Evolutionary conservation across 2,113 vertebrate species (phyloP).

Genomic region (Forbesichthys papilliferus): DNA sequence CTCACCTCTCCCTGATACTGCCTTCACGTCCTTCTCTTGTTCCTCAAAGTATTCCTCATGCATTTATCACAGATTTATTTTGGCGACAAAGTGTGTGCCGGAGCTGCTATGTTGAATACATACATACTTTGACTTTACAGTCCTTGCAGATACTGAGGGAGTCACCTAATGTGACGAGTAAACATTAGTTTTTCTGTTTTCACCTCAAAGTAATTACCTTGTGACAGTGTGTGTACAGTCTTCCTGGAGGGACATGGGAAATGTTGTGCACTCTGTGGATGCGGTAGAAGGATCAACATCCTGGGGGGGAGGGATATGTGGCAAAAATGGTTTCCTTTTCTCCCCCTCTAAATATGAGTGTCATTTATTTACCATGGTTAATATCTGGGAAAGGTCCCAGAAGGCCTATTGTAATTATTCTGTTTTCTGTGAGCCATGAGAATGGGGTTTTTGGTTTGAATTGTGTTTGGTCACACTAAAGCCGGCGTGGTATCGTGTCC

Average conservation of each 20-base stretch:
- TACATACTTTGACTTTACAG: constrained; percentile 13
- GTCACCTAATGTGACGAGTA: constrained; percentile 26
- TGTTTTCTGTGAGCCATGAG: too few relatives aligned
- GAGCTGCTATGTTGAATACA: constrained; percentile 14
- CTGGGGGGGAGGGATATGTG: constrained; percentile 8
- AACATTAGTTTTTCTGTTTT: constrained; percentile 21
- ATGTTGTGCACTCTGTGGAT: constrained; percentile 24
- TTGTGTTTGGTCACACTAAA: too few relatives aligned
- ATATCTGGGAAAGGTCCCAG: too few relatives aligned
- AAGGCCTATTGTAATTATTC: too few relatives aligned
- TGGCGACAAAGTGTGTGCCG: constrained; percentile 19
- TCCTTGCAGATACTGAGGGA: background rate
- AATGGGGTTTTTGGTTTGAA: too few relatives aligned
- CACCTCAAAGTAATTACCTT: constrained; percentile 26
- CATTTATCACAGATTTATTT: constrained; percentile 45
- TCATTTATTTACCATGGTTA: background rate
- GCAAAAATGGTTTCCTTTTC: constrained; percentile 10
- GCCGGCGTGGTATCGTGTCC: too few relatives aligned
- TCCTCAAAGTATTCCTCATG: constrained; percentile 38
- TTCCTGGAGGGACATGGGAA: constrained; percentile 36
- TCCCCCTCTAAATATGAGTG: background rate
- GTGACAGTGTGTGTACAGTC: constrained; percentile 20
- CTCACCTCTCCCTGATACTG: constrained; percentile 50
- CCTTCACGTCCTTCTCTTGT: constrained; percentile 42
- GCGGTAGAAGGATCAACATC: constrained; percentile 23